Conservation (phyloP, 1,140 invertebrate genomes). For the Drosophila tropicalis region DNA sequence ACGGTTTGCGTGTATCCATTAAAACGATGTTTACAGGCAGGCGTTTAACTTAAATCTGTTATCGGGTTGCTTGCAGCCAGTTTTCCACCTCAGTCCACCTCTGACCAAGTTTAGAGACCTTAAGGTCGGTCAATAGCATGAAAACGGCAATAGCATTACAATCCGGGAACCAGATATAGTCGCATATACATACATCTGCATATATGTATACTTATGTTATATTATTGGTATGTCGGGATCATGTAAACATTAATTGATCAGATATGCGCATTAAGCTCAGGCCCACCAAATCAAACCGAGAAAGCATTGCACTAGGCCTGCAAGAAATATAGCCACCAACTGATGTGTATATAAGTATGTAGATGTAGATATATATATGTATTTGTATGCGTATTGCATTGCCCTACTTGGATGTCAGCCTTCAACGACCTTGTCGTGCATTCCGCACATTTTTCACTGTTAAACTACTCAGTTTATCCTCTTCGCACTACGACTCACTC, state of each 20-base stretch:
- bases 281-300: conserved; percentile 3
- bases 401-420: conserved; percentile 22
- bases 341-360: conserved; percentile 2
- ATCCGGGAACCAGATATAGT: conserved; percentile 2
- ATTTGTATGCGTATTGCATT: conserved; percentile 17
- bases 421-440: conserved; percentile 63
- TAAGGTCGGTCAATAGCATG: conserved; percentile 52
- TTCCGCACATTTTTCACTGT: conserved; percentile 64
- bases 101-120: conserved; percentile 8
- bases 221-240: conserved; percentile 49
- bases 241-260: conserved; percentile 67
- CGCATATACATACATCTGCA: not conserved
- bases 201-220: conserved; percentile 14
- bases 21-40: conserved; percentile 33
- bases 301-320: not conserved
- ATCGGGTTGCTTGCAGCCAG: conserved; percentile 36
- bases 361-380: not conserved
- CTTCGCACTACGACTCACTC: conserved; percentile 45
- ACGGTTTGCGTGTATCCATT: conserved; percentile 36
- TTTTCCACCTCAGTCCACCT: not conserved
- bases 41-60: conserved; percentile 28
- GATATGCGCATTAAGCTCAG: conserved; percentile 46
- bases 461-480: conserved; percentile 56
- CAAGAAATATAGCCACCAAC: not conserved
- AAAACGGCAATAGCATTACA: conserved; percentile 9